These are phyloP conservation scores for Lytechinus variegatus DNA, from an alignment of 35 echinoderm and acorn worm species.

Conservation along the genomic window DNA sequence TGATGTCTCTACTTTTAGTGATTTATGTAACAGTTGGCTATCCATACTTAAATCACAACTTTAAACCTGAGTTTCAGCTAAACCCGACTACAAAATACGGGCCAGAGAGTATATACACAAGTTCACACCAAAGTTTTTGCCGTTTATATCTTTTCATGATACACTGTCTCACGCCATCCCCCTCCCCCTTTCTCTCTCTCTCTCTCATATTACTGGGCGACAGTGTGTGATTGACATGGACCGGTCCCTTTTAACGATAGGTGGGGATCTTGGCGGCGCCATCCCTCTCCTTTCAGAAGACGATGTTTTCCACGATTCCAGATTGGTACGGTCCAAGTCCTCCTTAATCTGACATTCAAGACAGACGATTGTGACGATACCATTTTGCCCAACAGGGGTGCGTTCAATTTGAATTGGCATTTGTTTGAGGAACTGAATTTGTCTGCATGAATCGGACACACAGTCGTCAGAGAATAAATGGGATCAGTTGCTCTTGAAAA, in stretches of 20 bases:
- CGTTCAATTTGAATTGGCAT: neutral
- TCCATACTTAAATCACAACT: too few relatives aligned
- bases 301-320: constrained; percentile 52
- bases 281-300: constrained; percentile 44
- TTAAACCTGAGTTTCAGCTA: too few relatives aligned
- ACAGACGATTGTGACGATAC: constrained; percentile 1
- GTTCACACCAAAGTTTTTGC: too few relatives aligned
- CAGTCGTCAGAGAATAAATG: neutral
- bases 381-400: neutral
- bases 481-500: neutral
- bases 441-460: neutral
- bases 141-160: too few relatives aligned
- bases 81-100: too few relatives aligned
- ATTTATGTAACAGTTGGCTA: too few relatives aligned
- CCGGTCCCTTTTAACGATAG: constrained; percentile 27
- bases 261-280: neutral
- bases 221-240: constrained; percentile 49
- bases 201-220: neutral
- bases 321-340: constrained; percentile 43
- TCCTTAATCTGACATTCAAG: constrained; percentile 20
- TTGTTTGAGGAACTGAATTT: neutral
- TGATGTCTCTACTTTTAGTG: too few relatives aligned
- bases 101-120: too few relatives aligned
- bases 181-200: neutral
- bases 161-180: too few relatives aligned